Percentiles rank a stretch among this genome's conserved stretches.
These are phyloP conservation scores for Mesoclemmys tuberculata DNA, from an alignment of 2,113 vertebrate species.

Conservation along the genomic window DNA sequence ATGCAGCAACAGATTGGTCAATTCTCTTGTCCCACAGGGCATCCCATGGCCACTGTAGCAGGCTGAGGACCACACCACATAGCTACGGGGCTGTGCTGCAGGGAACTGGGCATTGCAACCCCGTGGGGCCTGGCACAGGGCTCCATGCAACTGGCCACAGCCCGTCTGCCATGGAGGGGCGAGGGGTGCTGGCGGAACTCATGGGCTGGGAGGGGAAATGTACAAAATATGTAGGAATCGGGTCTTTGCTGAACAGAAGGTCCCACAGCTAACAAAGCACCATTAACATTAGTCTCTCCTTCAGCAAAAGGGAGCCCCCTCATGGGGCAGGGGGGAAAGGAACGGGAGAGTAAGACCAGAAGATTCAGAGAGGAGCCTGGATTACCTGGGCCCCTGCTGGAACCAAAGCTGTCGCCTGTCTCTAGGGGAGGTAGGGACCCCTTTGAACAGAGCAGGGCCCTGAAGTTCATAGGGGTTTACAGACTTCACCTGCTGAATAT, in stretches of 20 bases:
- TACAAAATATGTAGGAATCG: slow-evolving; percentile 48
- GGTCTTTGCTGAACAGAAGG: not conserved
- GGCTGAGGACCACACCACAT: not conserved
- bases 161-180: not conserved
- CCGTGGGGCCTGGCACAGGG: not conserved
- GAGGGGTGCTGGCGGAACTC: not conserved
- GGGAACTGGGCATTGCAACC: not conserved
- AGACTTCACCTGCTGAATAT: not conserved
- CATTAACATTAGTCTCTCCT: slow-evolving; percentile 52
- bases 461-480: not conserved
- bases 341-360: not conserved
- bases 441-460: not conserved
- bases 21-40: not conserved
- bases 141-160: not conserved
- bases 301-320: not conserved
- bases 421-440: not conserved
- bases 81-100: not conserved
- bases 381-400: not conserved
- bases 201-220: slow-evolving; percentile 4
- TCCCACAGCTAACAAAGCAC: slow-evolving; percentile 74
- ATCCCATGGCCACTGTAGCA: not conserved
- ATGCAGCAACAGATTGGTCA: not conserved
- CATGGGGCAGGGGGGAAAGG: not conserved
- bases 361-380: not conserved
- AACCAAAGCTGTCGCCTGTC: not conserved